Conservation (phyloP, 2,888 invertebrate species). For the Stenichneumon culpator region DNA sequence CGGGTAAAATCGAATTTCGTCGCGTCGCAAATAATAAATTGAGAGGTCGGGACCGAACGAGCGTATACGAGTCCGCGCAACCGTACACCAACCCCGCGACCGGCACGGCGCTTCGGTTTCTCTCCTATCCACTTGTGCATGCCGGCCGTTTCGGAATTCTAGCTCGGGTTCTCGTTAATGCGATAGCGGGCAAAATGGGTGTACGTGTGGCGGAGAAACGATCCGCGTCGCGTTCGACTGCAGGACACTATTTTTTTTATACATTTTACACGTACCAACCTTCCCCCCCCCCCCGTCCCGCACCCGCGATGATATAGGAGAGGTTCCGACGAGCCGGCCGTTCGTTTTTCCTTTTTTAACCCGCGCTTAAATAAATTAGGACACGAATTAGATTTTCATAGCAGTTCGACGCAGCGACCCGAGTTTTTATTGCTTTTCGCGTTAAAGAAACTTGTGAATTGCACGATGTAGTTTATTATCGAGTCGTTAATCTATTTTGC, state of each 20-base stretch:
- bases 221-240: not conserved
- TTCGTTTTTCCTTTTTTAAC: not conserved
- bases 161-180: slow-evolving; percentile 35
- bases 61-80: slow-evolving; percentile 5
- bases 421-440: not conserved
- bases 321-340: not conserved
- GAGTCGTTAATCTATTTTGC: not conserved
- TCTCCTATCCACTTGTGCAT: slow-evolving; percentile 29
- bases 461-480: not conserved
- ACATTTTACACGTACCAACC: slow-evolving; percentile 11
- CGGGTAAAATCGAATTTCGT: slow-evolving; percentile 67
- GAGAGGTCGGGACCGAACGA: slow-evolving; percentile 44
- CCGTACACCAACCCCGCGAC: not conserved
- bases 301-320: not conserved
- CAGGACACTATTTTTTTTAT: slow-evolving; percentile 21
- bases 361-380: not conserved
- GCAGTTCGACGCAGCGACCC: not conserved
- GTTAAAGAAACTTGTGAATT: not conserved
- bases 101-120: slow-evolving; percentile 25
- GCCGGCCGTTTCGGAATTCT: slow-evolving; percentile 39
- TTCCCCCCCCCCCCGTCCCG: too few relatives aligned
- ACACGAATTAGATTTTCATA: not conserved
- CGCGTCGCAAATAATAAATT: slow-evolving; percentile 67
- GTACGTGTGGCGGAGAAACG: slow-evolving; percentile 35
- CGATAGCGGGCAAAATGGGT: slow-evolving; percentile 38